These are phyloP conservation scores for Blastomussa wellsi DNA, from an alignment of 92 coral and sea anemone genomes.

Conservation along the genomic window DNA sequence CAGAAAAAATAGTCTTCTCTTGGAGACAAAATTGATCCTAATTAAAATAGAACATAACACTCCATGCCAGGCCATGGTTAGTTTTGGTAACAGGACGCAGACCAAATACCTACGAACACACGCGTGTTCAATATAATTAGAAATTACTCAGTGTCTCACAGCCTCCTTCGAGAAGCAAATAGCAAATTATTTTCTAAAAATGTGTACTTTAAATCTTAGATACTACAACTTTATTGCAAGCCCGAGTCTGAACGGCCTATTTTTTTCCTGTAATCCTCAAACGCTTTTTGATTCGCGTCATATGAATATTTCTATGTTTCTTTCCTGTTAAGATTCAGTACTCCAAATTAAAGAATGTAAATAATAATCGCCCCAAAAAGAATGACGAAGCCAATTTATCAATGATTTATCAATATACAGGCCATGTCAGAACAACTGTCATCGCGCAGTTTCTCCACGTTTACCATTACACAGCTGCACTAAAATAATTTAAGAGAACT, in stretches of 20 bases:
- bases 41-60: background rate
- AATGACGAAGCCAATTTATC: background rate
- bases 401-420: background rate
- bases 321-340: too few relatives aligned
- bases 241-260: too few relatives aligned
- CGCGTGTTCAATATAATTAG: background rate
- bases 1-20: background rate
- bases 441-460: background rate
- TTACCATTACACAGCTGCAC: background rate
- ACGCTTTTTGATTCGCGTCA: background rate
- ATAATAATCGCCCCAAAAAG: background rate
- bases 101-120: background rate
- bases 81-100: background rate
- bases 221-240: background rate
- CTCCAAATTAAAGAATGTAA: background rate
- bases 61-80: too few relatives aligned
- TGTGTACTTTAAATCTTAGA: background rate
- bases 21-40: background rate
- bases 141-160: background rate
- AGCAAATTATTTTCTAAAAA: background rate
- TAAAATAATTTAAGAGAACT: background rate
- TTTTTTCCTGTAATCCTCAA: too few relatives aligned
- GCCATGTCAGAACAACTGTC: too few relatives aligned
- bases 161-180: background rate
- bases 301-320: too few relatives aligned